These are phyloP conservation scores for Drosophila falleni DNA, from an alignment of 2,888 invertebrate genomes.

Conservation along the genomic window DNA sequence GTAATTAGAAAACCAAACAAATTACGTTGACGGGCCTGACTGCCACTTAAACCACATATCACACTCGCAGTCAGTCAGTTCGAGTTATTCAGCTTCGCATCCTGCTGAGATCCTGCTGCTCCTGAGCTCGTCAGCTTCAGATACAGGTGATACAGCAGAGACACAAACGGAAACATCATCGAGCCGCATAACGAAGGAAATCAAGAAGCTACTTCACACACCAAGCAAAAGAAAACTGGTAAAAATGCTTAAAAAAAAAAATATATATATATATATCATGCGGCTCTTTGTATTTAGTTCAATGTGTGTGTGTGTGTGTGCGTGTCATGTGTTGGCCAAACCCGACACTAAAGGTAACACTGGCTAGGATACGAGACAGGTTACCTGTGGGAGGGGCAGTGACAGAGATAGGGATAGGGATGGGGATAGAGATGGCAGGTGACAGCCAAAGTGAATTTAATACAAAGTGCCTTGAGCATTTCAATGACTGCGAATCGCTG, in stretches of 20 bases:
- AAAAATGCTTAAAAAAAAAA: conserved; percentile 26
- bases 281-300: conserved; percentile 11
- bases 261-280: background rate
- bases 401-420: background rate
- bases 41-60: conserved; percentile 45
- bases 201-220: conserved; percentile 66
- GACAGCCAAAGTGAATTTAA: conserved; percentile 73
- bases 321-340: conserved; percentile 50
- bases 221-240: conserved; percentile 12
- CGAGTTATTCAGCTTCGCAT: conserved; percentile 11
- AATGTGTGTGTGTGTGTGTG: background rate
- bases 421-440: conserved; percentile 40
- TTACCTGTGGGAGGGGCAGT: background rate
- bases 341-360: conserved; percentile 44
- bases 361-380: conserved; percentile 24
- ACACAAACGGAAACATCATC: conserved; percentile 57
- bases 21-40: conserved; percentile 49
- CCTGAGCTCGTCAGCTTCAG: conserved; percentile 6
- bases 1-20: conserved; percentile 72
- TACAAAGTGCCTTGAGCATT: conserved; percentile 68
- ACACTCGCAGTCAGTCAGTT: background rate
- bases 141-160: background rate
- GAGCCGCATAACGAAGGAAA: conserved; percentile 67
- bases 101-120: conserved; percentile 9
- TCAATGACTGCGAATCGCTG: conserved; percentile 49